Conservation (phyloP, 2,113 vertebrate species). For the Eulacestoma nigropectus region DNA sequence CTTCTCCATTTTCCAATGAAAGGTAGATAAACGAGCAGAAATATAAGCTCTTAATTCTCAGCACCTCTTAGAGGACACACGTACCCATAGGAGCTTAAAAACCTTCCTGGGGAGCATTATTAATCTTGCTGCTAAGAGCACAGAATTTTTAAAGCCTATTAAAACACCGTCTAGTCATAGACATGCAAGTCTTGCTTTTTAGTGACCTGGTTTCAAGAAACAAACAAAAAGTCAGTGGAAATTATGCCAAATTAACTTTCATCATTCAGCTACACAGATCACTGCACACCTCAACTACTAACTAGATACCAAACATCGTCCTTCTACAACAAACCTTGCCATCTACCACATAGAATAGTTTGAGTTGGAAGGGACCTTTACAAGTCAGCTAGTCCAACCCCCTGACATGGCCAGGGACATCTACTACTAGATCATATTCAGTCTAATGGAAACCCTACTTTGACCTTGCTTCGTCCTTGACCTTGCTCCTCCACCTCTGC, state of each 20-base stretch:
- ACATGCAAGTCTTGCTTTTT: background rate
- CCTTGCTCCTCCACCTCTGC: background rate
- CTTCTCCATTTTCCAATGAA: background rate
- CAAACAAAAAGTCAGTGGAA: background rate
- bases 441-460: background rate
- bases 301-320: background rate
- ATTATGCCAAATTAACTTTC: background rate
- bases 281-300: background rate
- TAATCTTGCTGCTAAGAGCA: background rate
- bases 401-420: background rate
- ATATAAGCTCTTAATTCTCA: slow-evolving; percentile 3
- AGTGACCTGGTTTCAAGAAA: background rate
- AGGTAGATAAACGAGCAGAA: slow-evolving; percentile 17
- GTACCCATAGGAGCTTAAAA: background rate
- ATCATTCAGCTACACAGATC: background rate
- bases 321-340: background rate
- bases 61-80: background rate
- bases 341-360: background rate
- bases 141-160: slow-evolving; percentile 1
- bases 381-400: background rate
- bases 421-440: background rate
- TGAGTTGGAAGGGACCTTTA: background rate
- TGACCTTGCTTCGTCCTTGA: background rate
- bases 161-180: background rate
- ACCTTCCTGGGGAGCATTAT: background rate